These are phyloP conservation scores for Scrobipalpa costella DNA, from an alignment of 2,888 invertebrate genomes.

Conservation along the genomic window DNA sequence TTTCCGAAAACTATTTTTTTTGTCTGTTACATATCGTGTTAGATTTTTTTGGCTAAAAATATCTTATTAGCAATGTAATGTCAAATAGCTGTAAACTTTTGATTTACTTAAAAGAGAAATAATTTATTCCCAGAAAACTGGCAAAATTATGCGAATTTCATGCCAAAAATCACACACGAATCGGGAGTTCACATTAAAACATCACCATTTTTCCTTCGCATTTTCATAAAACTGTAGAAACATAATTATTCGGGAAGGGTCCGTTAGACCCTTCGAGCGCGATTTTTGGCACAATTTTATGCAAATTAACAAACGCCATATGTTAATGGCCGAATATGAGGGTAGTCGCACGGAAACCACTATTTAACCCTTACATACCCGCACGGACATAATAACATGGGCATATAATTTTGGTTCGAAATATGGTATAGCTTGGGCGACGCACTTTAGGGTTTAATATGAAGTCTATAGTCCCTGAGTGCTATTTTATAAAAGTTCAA, in stretches of 20 bases:
- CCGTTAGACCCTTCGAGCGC: conserved; percentile 46
- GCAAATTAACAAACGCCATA: conserved; percentile 61
- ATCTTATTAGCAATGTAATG: too few relatives aligned
- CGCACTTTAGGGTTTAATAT: not conserved
- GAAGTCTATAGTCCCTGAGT: too few relatives aligned
- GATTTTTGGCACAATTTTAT: conserved; percentile 71
- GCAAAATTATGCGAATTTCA: not conserved
- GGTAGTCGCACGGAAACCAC: conserved; percentile 57
- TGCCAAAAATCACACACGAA: conserved; percentile 26
- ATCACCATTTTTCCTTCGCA: conserved; percentile 60
- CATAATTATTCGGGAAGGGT: conserved; percentile 62
- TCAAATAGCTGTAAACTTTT: too few relatives aligned
- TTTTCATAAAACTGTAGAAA: conserved; percentile 64
- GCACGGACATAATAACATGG: conserved; percentile 25
- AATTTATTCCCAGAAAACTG: not conserved
- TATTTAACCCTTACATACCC: conserved; percentile 52
- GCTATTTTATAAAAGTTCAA: too few relatives aligned
- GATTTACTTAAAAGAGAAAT: not conserved
- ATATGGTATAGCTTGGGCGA: not conserved
- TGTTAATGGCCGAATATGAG: conserved; percentile 64
- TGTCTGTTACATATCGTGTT: too few relatives aligned
- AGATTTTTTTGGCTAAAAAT: too few relatives aligned
- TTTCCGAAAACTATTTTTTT: too few relatives aligned
- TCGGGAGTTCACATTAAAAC: conserved; percentile 42
- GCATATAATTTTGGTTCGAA: not conserved